Evolutionary conservation across 2,888 invertebrate genomes (phyloP).

Genomic region (Allygus modestus): DNA sequence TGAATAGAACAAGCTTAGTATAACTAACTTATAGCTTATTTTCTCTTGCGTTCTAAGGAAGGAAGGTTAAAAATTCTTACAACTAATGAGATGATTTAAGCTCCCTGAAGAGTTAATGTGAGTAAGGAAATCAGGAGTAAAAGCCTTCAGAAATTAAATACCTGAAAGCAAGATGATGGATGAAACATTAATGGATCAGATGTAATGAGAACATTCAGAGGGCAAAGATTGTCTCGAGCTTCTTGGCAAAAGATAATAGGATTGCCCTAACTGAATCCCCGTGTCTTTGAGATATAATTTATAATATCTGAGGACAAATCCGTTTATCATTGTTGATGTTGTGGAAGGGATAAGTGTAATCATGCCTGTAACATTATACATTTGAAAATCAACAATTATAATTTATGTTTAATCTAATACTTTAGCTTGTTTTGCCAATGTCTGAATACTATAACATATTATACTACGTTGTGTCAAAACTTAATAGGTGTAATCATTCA

Average conservation of each 20-base stretch:
- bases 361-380: not conserved
- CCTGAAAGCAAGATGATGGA: not conserved
- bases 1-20: no score
- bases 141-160: not conserved
- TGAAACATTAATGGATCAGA: not conserved
- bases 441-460: no score
- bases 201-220: slow-evolving; percentile 6
- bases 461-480: no score
- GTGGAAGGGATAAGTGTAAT: not conserved
- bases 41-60: no score
- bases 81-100: not conserved
- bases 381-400: no score
- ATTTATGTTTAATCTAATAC: no score
- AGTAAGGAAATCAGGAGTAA: not conserved
- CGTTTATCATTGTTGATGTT: slow-evolving; percentile 6
- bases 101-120: not conserved
- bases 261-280: not conserved
- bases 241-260: slow-evolving; percentile 14
- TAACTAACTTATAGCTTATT: no score
- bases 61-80: no score
- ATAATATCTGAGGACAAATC: not conserved
- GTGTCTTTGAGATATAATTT: not conserved
- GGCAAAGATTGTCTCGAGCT: not conserved
- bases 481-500: no score
- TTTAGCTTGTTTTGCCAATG: no score